Conservation (phyloP, 1,140 invertebrate species). For the Frieseomelitta varia region DNA sequence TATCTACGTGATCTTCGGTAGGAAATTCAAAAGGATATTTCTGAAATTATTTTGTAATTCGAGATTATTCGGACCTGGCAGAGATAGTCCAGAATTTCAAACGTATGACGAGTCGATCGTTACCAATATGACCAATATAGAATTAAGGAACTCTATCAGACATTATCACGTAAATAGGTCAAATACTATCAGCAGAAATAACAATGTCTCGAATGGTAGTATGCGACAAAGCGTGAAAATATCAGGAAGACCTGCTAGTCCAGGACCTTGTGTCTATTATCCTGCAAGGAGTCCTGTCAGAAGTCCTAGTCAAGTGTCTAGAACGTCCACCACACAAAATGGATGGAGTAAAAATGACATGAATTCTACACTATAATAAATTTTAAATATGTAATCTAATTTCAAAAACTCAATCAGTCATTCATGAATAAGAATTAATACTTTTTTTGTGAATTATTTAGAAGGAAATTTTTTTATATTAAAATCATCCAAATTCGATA, state of each 20-base stretch:
- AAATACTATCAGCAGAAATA: constrained; percentile 83
- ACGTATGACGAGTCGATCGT: constrained; percentile 91
- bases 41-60: constrained; percentile 92
- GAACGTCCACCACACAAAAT: constrained; percentile 63
- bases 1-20: constrained; percentile 98
- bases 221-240: constrained; percentile 73
- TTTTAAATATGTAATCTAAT: constrained; percentile 3
- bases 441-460: neutral
- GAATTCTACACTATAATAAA: constrained; percentile 63
- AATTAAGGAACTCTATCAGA: constrained; percentile 85
- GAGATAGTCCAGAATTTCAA: constrained; percentile 87
- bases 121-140: constrained; percentile 86
- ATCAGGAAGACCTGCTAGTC: constrained; percentile 79
- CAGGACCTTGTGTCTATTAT: constrained; percentile 87
- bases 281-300: constrained; percentile 79
- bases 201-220: constrained; percentile 77
- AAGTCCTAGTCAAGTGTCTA: constrained; percentile 71
- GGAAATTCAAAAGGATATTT: constrained; percentile 96
- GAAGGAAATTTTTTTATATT: neutral
- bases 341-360: constrained; percentile 67
- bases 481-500: neutral
- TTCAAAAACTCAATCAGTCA: neutral
- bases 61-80: constrained; percentile 81
- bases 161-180: constrained; percentile 83
- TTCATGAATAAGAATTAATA: neutral